phyloP scores from a whole-genome alignment of 2,797 vertebrate species.

The Lutra lutra region DNA sequence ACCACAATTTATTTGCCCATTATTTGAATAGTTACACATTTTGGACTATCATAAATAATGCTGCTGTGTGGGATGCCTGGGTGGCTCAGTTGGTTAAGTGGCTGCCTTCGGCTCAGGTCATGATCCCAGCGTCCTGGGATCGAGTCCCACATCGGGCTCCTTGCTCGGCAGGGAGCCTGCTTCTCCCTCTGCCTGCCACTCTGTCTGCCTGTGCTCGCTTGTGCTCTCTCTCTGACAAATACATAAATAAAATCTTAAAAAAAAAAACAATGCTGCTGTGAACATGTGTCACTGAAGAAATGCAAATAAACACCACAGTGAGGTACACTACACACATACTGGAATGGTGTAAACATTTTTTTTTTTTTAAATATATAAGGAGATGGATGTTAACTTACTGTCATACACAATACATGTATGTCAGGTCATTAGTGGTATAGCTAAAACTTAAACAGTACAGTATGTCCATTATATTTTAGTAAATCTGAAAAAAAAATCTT shows the following conservation, averaged over 20 bases:
- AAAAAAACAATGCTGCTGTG: not conserved
- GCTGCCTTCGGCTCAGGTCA: too few relatives aligned
- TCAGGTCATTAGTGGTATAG: not conserved
- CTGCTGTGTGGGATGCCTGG: not conserved
- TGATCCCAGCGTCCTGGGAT: too few relatives aligned
- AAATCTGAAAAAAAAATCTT: not conserved
- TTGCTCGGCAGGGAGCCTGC: too few relatives aligned
- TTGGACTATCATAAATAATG: not conserved
- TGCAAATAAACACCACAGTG: not conserved
- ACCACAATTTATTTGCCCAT: not conserved
- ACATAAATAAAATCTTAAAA: too few relatives aligned
- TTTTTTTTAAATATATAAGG: not conserved
- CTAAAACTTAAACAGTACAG: not conserved
- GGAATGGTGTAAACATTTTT: not conserved
- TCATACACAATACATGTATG: not conserved
- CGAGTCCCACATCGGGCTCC: too few relatives aligned
- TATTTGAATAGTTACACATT: not conserved
- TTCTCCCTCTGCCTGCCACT: too few relatives aligned
- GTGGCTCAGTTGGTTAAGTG: too few relatives aligned
- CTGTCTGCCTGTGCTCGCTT: too few relatives aligned
- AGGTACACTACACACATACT: not conserved
- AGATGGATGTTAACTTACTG: not conserved
- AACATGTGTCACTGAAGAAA: not conserved
- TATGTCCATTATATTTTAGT: not conserved
- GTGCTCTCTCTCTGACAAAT: too few relatives aligned